A percentile compares a stretch with the other conserved stretches of the same genome.
Evolutionary conservation across 2,888 invertebrate genomes (phyloP).

Genomic region (Tryphoninae sp.): DNA sequence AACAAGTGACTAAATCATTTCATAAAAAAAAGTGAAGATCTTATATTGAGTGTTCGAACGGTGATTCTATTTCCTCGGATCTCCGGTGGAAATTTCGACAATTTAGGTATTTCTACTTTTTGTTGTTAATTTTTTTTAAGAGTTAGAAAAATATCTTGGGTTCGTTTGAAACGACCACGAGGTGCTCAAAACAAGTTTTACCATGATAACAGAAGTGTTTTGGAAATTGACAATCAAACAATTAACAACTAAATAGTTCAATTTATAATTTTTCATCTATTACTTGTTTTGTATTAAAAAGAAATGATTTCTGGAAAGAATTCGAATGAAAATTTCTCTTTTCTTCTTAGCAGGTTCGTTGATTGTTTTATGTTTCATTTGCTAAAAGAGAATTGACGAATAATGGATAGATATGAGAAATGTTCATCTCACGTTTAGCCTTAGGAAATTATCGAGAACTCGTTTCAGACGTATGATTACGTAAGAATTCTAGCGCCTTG

Average conservation of each 20-base stretch:
- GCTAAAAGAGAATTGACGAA: background rate
- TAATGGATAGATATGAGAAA: background rate
- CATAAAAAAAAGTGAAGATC: background rate
- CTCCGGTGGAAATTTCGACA: background rate
- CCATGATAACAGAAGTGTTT: background rate
- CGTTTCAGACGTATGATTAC: slow-evolving; percentile 50
- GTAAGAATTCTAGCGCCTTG: slow-evolving; percentile 59
- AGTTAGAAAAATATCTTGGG: background rate
- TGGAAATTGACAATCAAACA: background rate
- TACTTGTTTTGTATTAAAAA: background rate
- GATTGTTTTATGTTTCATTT: background rate
- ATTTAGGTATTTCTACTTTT: slow-evolving; percentile 3
- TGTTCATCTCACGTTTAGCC: background rate
- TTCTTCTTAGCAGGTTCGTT: background rate
- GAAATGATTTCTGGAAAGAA: background rate
- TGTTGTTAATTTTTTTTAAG: background rate
- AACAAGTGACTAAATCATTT: background rate
- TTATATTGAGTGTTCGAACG: background rate
- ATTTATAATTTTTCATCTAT: background rate
- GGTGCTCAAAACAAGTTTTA: background rate
- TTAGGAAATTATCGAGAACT: slow-evolving; percentile 52
- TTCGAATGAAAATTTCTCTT: background rate
- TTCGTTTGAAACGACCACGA: background rate
- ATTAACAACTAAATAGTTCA: background rate
- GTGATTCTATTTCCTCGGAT: background rate